Evolutionary conservation across 1,140 invertebrate genomes (phyloP).

Genomic region (Laupala kohalensis): DNA sequence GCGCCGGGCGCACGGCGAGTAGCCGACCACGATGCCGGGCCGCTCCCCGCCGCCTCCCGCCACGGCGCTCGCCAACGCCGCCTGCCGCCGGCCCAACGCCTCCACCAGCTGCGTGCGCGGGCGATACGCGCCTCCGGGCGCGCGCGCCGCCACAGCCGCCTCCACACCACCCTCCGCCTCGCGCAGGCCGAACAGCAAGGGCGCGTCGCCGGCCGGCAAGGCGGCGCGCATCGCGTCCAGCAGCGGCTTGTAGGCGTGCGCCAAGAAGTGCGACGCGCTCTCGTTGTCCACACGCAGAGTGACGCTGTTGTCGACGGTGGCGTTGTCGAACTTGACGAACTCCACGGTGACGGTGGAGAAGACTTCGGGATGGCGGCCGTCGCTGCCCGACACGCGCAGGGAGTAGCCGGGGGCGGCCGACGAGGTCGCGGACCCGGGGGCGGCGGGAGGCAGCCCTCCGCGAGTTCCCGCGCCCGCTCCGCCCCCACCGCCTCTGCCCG

Average conservation of each 20-base stretch:
- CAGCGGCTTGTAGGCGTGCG: constrained; percentile 56
- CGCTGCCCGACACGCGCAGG: constrained; percentile 71
- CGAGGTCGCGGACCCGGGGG: constrained; percentile 49
- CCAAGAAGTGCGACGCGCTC: constrained; percentile 46
- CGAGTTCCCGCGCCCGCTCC: constrained; percentile 70
- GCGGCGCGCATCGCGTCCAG: constrained; percentile 51
- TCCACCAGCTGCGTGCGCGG: constrained; percentile 46
- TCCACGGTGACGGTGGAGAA: constrained; percentile 69
- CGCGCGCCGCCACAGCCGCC: constrained; percentile 50
- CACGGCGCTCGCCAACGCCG: constrained; percentile 41
- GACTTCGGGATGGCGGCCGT: constrained; percentile 75
- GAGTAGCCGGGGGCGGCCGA: constrained; percentile 46
- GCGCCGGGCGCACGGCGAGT: constrained; percentile 53
- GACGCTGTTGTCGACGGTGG: constrained; percentile 68
- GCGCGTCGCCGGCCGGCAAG: constrained; percentile 45
- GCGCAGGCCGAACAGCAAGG: constrained; percentile 60
- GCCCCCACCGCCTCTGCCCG: constrained; percentile 46
- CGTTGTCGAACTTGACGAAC: constrained; percentile 65
- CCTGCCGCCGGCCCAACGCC: constrained; percentile 44
- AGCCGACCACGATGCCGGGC: constrained; percentile 48
- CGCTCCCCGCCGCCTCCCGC: too few species aligned
- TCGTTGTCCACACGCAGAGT: constrained; percentile 50
- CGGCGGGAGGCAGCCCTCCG: constrained; percentile 75
- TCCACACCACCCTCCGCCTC: constrained; percentile 49
- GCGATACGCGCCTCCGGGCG: constrained; percentile 34